Evolutionary conservation across 2,797 vertebrate genomes (phyloP), one percentile per base, ranked within the genome.

Genomic region (Cossypha heuglini): DNA sequence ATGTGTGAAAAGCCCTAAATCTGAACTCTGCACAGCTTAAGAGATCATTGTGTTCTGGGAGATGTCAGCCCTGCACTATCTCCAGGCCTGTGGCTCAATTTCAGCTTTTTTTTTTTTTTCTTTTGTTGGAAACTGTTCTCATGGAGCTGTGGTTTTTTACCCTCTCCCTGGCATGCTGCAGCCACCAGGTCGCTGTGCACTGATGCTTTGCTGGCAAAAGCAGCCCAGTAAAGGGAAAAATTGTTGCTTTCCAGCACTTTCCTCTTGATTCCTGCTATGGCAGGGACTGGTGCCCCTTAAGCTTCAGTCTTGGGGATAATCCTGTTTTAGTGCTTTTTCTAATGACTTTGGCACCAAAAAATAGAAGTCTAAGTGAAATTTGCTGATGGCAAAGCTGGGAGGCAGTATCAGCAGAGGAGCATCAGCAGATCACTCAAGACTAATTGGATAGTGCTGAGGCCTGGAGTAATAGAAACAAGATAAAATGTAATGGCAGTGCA

Each of bases 361-460:
- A 86, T 35, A 69, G 61, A 84, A 78, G 16, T 1, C 1, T 51
- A 59, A 93, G 86, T 84, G 93, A 95, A 95, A 90, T 86, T 93
- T 88, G 84, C 93, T 93, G 88, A 72, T 81, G 93, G 92, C 79
- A 35, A 84, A 90, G 88, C 94, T 95, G 91, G 80, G 90, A 94
- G 93, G 79, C 77, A 75, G 68, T 54, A 86, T 93, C 86, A 90
- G 88, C 58, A 75, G 45, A 88, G 55, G 38, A 94, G 85, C 75
- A 97, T 95, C 91, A 87, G 93, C 84, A 94, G 93, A 97, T 97
- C 96, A 97, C 88, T 95, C 93, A 73, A 73, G 73, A 90, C 94
- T 97, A 97, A 97, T 97, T 97, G 94, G 95, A 95, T 96, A 95
- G 73, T 0, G 8, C 83, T 59, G 86, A 86, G 77, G 95, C 86